phyloP scores from a whole-genome alignment of 1,140 invertebrate species.

The Scaptomyza hsui region DNA sequence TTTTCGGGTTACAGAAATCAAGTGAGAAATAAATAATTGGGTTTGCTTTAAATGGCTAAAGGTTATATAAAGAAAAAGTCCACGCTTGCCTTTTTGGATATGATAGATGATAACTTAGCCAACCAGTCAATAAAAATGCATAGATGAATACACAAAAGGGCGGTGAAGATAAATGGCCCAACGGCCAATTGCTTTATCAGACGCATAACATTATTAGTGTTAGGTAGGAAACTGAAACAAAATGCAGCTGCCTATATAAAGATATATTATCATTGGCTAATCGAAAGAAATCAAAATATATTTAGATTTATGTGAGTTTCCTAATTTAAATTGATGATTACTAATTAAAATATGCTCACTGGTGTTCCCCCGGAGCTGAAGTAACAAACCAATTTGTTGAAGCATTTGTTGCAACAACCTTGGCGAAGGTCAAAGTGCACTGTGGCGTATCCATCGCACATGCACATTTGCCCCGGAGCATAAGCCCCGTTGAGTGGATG shows the following conservation, averaged over 20 bases:
- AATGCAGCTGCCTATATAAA: conserved; percentile 2
- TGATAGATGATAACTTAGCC: conserved; percentile 65
- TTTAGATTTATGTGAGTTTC: conserved; percentile 38
- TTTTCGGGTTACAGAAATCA: neutral
- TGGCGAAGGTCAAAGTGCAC: conserved; percentile 52
- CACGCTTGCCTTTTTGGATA: conserved; percentile 23
- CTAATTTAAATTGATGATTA: conserved; percentile 38
- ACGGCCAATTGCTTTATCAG: conserved; percentile 29
- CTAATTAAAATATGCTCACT: conserved; percentile 24
- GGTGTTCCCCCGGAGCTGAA: conserved; percentile 1
- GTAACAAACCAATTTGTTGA: conserved; percentile 4
- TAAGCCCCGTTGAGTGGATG: conserved; percentile 30
- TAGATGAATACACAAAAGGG: conserved; percentile 44
- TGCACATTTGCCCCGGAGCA: conserved; percentile 15
- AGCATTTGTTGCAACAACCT: conserved; percentile 47
- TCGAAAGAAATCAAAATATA: conserved; percentile 25
- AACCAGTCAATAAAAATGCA: conserved; percentile 62
- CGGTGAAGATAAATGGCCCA: conserved; percentile 28
- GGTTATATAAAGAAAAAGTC: conserved; percentile 18
- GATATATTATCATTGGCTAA: conserved; percentile 31
- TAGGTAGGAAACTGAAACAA: conserved; percentile 1
- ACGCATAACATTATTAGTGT: conserved; percentile 13
- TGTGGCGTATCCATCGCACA: neutral
- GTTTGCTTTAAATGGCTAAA: conserved; percentile 7
- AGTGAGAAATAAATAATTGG: neutral